A percentile compares a stretch with the other conserved stretches of the same genome.
phyloP scores from a whole-genome alignment of 2,888 invertebrate species.

The Volucella bombylans region DNA sequence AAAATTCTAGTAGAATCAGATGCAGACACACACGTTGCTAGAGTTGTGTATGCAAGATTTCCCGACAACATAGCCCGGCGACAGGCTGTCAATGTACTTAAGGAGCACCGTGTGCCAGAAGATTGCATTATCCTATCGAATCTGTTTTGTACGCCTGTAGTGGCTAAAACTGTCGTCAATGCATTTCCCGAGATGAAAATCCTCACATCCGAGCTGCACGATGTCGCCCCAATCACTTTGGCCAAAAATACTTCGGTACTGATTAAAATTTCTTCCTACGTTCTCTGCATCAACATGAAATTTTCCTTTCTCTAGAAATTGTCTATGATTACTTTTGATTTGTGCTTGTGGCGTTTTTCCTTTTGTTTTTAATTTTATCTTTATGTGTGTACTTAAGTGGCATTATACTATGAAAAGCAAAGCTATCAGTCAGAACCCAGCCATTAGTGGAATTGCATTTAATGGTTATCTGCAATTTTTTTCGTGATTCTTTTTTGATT shows the following conservation, averaged over 20 bases:
- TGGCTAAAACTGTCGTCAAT: constrained; percentile 91
- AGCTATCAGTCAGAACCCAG: no score
- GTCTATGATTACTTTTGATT: constrained; percentile 65
- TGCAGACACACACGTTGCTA: constrained; percentile 97
- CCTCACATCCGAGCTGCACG: constrained; percentile 96
- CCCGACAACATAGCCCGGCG: constrained; percentile 96
- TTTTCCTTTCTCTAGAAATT: constrained; percentile 38
- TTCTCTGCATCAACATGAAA: constrained; percentile 31
- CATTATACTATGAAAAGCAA: no score
- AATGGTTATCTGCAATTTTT: no score
- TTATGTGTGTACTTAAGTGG: not conserved
- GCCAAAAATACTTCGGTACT: constrained; percentile 99
- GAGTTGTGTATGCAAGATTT: constrained; percentile 98
- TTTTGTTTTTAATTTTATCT: constrained; percentile 2
- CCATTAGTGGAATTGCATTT: no score
- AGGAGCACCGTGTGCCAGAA: constrained; percentile 96
- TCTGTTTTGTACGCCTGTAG: constrained; percentile 97
- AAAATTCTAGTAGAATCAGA: constrained; percentile 99
- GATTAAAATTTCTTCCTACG: constrained; percentile 85
- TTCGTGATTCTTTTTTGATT: no score
- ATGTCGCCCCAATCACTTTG: constrained; percentile 98
- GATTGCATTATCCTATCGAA: constrained; percentile 98
- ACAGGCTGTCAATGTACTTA: constrained; percentile 95
- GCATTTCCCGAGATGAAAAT: constrained; percentile 96
- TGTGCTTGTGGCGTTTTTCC: constrained; percentile 55